Base-by-base conservation (phyloP, 2,113 vertebrate species). In the Miniopterus natalensis region DNA sequence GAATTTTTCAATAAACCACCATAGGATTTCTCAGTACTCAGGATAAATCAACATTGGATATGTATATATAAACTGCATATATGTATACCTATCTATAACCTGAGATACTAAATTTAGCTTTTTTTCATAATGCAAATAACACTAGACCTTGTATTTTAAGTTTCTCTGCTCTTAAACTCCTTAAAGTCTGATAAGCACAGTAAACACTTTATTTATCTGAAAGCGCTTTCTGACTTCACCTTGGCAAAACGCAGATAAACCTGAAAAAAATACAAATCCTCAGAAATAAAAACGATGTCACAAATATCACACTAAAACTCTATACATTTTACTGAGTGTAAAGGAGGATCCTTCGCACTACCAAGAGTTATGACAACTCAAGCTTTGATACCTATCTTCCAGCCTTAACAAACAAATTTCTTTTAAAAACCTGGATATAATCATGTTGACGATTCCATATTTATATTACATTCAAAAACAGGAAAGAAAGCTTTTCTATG, bases 381-480 rank as follows among this genome's bases (percentile, higher is more conserved):
- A 75, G 55, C 15, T 65, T 77, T 85, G 25, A 90, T 71, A 65
- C 6, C 1, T 7, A 55, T 71, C 55, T 91, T 93, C 31, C 45
- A 77, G 87, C 8, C 51, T 47, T 53, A 70, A 47, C 20, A 78
- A 77, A 87, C 29, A 59, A 29, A 29, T 6, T 29, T 36, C 25
- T 63, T 36, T 36, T 36, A 36, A 36, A 25, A 25, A 80, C 59
- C 68, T 59, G 10, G 78, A 79, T 59, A 78, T 21, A 93, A 86
- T 45, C 51, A n/a, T 17, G 88, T n/a, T 80, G 23, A 84, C 47
- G 66, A 47, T 63, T 84, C 45, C 40, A 84, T 12, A 89, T 63
- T 90, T 85, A 89, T 51, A 68, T 51, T 75, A 81, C 31, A 40
- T 57, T 93, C n/a, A 95, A 81, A 95, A 89, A 18, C 15, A 90